Evolutionary conservation across 2,113 vertebrate genomes (phyloP).

Genomic region (Tinamus guttatus): DNA sequence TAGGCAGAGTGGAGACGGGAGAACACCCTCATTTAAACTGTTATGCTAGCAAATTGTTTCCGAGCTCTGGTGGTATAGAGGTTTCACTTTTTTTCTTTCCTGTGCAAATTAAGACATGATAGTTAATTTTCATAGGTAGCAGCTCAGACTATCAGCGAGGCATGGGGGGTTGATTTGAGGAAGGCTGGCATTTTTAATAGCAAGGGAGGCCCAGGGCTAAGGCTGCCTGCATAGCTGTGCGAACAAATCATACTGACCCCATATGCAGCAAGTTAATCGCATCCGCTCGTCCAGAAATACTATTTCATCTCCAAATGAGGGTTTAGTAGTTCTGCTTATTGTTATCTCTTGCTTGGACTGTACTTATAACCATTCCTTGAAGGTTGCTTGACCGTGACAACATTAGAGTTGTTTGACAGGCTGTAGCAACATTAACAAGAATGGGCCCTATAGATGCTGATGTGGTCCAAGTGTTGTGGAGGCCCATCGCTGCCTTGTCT

Average conservation of each 20-base stretch:
- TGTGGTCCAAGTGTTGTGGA: background rate
- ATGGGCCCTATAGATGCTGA: background rate
- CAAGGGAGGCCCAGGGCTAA: background rate
- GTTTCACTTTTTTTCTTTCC: background rate
- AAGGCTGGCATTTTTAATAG: background rate
- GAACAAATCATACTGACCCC: background rate
- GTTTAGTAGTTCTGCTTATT: conserved; percentile 4
- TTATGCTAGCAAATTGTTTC: background rate
- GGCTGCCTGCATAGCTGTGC: background rate
- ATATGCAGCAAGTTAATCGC: background rate
- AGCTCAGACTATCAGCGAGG: background rate
- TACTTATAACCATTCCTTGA: conserved; percentile 38
- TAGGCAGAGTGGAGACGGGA: background rate
- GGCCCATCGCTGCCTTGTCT: background rate
- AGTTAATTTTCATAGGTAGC: conserved; percentile 13
- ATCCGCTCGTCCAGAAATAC: conserved; percentile 19
- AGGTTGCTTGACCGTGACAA: background rate
- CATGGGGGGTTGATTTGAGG: background rate
- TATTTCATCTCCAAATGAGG: conserved; percentile 38
- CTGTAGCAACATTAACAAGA: conserved; percentile 11
- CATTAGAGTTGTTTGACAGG: background rate
- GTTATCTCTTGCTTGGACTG: conserved; percentile 12
- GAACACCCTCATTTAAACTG: background rate
- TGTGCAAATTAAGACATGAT: background rate
- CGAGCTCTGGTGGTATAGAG: background rate